phyloP scores from a whole-genome alignment of 2,113 vertebrate genomes.

The Ariopsis seemanni region DNA sequence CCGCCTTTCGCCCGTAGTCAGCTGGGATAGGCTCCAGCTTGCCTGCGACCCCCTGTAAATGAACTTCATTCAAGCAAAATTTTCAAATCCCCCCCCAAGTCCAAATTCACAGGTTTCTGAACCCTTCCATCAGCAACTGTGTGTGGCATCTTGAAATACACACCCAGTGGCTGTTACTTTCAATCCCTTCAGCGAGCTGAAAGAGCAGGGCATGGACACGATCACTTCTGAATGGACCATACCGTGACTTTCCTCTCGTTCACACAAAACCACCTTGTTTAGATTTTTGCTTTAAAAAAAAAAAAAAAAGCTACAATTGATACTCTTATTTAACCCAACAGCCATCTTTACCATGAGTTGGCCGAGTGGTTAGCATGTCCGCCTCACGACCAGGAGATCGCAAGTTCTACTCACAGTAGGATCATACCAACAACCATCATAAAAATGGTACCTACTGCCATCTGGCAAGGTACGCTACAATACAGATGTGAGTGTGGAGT shows the following conservation, averaged over 20 bases:
- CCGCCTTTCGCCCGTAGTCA: too few species aligned
- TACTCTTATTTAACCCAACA: too few species aligned
- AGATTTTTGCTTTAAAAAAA: neutral
- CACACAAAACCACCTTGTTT: neutral
- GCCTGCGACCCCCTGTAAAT: too few species aligned
- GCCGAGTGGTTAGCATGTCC: too few species aligned
- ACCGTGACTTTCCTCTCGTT: neutral
- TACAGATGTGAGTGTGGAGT: too few species aligned
- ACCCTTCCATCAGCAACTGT: neutral
- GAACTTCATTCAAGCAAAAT: neutral
- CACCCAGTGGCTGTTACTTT: neutral
- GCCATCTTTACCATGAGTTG: too few species aligned
- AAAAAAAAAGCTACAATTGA: neutral
- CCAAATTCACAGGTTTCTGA: neutral
- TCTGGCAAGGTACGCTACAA: too few species aligned
- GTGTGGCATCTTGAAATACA: neutral
- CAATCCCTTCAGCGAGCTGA: neutral
- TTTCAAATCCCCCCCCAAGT: neutral
- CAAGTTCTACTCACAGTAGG: too few species aligned
- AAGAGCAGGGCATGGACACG: neutral
- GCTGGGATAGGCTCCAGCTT: too few species aligned
- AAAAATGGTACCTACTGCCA: too few species aligned
- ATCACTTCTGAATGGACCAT: neutral
- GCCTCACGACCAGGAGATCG: too few species aligned
- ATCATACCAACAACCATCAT: too few species aligned